Evolutionary conservation across 2,888 invertebrate genomes (phyloP).

Genomic region (Stenurella melanura): DNA sequence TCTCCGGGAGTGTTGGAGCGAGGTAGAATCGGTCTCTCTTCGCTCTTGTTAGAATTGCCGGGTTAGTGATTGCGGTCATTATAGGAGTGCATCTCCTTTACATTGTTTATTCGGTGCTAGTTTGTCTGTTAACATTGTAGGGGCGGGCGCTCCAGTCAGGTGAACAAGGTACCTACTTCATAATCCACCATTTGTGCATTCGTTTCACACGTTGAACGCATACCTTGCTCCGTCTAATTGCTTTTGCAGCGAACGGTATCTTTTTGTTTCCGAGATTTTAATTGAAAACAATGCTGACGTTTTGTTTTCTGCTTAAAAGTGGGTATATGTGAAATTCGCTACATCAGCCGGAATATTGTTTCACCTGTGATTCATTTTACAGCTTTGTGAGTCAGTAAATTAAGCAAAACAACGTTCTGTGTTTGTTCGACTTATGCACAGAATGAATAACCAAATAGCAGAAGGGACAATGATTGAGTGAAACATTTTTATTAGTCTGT

Average conservation of each 20-base stretch:
- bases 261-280: conserved; percentile 25
- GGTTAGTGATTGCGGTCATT: conserved; percentile 54
- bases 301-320: conserved; percentile 25
- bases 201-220: conserved; percentile 23
- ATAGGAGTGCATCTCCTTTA: conserved; percentile 53
- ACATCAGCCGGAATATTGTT: conserved; percentile 19
- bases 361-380: conserved; percentile 16
- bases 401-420: conserved; percentile 13
- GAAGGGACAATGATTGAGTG: background rate
- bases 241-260: conserved; percentile 24
- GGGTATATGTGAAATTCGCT: conserved; percentile 11
- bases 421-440: background rate
- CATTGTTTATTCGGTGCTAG: conserved; percentile 49
- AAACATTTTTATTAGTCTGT: too few species aligned
- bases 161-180: conserved; percentile 20
- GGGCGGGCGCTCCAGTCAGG: conserved; percentile 25
- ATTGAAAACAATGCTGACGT: conserved; percentile 30
- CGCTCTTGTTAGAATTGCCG: conserved; percentile 42
- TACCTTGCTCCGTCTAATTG: conserved; percentile 30
- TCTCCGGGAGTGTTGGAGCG: conserved; percentile 9
- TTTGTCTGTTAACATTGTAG: conserved; percentile 36
- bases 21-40: conserved; percentile 16
- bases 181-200: conserved; percentile 27
- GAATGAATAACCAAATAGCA: background rate
- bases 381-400: background rate